Conservation (phyloP, 2,888 invertebrate species). For the Eristalis intricaria region DNA sequence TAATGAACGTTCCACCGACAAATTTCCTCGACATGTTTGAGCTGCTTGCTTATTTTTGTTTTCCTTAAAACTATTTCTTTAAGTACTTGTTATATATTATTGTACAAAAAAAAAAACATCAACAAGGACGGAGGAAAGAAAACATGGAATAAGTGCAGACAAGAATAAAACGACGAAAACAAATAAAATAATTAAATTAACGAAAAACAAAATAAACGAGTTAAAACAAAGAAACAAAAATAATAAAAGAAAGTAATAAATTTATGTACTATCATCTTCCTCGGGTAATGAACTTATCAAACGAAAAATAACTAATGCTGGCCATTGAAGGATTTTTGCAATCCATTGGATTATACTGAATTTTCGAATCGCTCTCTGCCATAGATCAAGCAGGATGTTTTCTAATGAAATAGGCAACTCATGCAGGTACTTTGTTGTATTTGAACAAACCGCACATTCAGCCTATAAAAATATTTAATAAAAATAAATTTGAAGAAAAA, state of each 20-base stretch:
- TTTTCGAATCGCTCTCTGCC: conserved; percentile 77
- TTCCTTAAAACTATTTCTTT: conserved; percentile 46
- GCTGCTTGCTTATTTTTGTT: conserved; percentile 4
- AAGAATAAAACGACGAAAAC: conserved; percentile 11
- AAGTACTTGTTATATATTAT: conserved; percentile 43
- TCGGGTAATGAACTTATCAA: conserved; percentile 78
- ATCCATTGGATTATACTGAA: conserved; percentile 78
- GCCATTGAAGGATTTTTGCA: conserved; percentile 79
- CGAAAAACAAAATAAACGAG: conserved; percentile 34
- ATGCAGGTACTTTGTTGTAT: conserved; percentile 79
- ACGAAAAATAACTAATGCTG: conserved; percentile 79
- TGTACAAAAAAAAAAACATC: conserved; percentile 35
- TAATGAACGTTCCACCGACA: neutral
- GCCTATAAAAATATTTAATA: conserved; percentile 77
- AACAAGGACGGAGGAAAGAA: conserved; percentile 31
- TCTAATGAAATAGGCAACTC: conserved; percentile 79
- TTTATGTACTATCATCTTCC: conserved; percentile 75
- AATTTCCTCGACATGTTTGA: conserved; percentile 39
- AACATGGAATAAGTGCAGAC: conserved; percentile 48
- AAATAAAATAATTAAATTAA: conserved; percentile 38
- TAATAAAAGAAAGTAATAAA: conserved; percentile 17
- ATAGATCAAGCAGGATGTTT: conserved; percentile 78
- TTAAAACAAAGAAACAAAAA: conserved; percentile 36
- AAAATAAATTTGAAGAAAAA: conserved; percentile 73
- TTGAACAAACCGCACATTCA: conserved; percentile 79